Evolutionary conservation across 2,888 invertebrate species (phyloP).

Genomic region (Crematogaster levior): DNA sequence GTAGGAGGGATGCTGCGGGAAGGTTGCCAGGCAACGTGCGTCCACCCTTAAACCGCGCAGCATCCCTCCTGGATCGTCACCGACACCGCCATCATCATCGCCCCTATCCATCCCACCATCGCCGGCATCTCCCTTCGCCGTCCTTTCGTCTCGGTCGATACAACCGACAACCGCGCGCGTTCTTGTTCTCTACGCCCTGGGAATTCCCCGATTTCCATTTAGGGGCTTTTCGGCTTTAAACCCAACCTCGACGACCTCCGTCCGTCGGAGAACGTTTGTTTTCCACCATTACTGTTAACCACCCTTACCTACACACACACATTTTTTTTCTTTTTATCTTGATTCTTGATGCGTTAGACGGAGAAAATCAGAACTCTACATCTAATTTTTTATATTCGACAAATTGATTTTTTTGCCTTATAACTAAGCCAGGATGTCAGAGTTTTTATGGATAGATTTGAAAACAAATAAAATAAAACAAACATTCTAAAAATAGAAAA

Average conservation of each 20-base stretch:
- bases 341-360: constrained; percentile 17
- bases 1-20: constrained; percentile 76
- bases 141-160: constrained; percentile 80
- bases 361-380: constrained; percentile 20
- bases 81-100: constrained; percentile 62
- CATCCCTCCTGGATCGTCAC: constrained; percentile 55
- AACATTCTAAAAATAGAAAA: not conserved
- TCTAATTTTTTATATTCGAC: not conserved
- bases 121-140: constrained; percentile 62
- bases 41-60: constrained; percentile 82
- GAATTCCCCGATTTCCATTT: constrained; percentile 83
- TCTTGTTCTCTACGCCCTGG: constrained; percentile 79
- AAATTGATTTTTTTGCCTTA: not conserved
- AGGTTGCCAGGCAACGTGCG: constrained; percentile 85
- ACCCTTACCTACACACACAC: no score
- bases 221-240: constrained; percentile 76
- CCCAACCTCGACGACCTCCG: constrained; percentile 50
- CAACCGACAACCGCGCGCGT: constrained; percentile 73
- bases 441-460: not conserved
- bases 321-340: constrained; percentile 20
- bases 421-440: not conserved
- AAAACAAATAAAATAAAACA: not conserved
- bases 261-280: constrained; percentile 22
- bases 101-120: constrained; percentile 58
- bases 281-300: not conserved